Conservation (phyloP, 2,113 vertebrate genomes). For the Thomomys bottae region DNA sequence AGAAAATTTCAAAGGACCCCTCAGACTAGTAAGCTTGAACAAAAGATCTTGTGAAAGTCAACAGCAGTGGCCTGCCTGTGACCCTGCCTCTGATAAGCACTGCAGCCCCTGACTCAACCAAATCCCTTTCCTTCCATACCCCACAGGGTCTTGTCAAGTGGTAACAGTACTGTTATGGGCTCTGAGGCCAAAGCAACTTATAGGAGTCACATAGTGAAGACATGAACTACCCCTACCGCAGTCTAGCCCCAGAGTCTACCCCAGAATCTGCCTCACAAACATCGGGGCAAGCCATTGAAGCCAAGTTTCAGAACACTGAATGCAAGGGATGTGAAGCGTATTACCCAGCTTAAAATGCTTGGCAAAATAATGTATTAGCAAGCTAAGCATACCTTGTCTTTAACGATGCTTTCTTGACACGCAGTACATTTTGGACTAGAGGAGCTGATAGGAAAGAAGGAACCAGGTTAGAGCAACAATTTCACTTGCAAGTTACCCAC, state of each 20-base stretch:
- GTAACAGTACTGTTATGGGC: rapidly evolving
- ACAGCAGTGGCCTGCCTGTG: neutral
- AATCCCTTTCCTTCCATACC: neutral
- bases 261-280: too few relatives aligned
- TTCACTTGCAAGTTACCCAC: neutral
- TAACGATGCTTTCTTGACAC: conserved; percentile 88
- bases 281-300: rapidly evolving
- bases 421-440: conserved; percentile 87
- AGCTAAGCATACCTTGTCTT: conserved; percentile 84
- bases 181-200: neutral
- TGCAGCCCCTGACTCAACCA: rapidly evolving
- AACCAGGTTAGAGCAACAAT: neutral
- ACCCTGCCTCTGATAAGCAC: rapidly evolving
- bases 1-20: neutral
- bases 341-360: neutral
- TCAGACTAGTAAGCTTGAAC: neutral
- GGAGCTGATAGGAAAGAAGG: conserved; percentile 81
- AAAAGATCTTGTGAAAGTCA: neutral
- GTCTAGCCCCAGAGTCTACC: rapidly evolving
- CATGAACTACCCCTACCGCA: rapidly evolving
- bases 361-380: too few relatives aligned
- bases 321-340: too few relatives aligned
- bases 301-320: neutral
- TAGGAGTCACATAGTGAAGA: neutral
- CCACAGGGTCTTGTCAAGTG: neutral